Conservation (phyloP, 2,113 vertebrate species). For the Salvator merianae region DNA sequence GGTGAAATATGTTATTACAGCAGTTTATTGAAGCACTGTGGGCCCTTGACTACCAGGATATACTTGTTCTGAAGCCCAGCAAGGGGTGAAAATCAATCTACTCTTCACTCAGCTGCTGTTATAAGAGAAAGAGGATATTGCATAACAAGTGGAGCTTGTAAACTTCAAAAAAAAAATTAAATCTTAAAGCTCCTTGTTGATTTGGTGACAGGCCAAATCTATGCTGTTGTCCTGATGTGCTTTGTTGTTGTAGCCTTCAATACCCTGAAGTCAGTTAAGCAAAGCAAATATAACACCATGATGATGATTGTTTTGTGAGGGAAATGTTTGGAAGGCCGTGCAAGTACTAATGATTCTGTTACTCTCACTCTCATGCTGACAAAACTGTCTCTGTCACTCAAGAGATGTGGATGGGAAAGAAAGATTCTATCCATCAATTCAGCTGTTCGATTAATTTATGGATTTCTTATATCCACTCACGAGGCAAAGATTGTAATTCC, state of each 20-base stretch:
- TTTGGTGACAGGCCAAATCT: conserved; percentile 34
- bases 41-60: conserved; percentile 64
- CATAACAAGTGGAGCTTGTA: conserved; percentile 40
- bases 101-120: conserved; percentile 24
- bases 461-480: too few species aligned
- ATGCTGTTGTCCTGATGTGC: conserved; percentile 28
- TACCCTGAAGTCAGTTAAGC: conserved; percentile 5
- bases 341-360: background rate
- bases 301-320: background rate
- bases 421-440: background rate
- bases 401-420: background rate
- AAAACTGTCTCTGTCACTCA: background rate
- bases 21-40: conserved; percentile 59
- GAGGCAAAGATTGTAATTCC: too few species aligned
- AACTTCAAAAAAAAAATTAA: conserved; percentile 50
- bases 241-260: conserved; percentile 21
- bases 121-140: conserved; percentile 35
- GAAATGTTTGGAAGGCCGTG: too few species aligned
- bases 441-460: background rate
- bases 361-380: too few species aligned
- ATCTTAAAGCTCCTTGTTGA: conserved; percentile 40
- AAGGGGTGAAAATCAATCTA: conserved; percentile 51
- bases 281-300: background rate
- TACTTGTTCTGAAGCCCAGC: conserved; percentile 44
- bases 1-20: conserved; percentile 72